Percentiles rank a stretch among this genome's conserved stretches.
These are phyloP conservation scores for Ganaspis brasiliensis DNA, from an alignment of 2,888 invertebrate species.

Conservation along the genomic window DNA sequence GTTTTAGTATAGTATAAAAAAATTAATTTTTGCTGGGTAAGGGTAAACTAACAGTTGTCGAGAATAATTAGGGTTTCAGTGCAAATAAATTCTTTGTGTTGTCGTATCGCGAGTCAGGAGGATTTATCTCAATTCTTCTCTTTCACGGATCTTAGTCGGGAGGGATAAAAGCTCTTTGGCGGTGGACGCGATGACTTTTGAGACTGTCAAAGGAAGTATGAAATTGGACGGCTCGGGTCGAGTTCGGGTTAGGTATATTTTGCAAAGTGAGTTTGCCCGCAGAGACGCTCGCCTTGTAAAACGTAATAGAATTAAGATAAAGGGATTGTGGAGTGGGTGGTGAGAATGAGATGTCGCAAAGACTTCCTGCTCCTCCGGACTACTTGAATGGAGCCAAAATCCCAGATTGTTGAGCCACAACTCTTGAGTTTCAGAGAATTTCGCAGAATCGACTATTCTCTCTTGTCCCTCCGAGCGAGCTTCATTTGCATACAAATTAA, in stretches of 20 bases:
- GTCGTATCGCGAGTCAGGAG: slow-evolving; percentile 27
- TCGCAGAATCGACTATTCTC: slow-evolving; percentile 29
- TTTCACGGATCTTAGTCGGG: slow-evolving; percentile 21
- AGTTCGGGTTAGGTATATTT: slow-evolving; percentile 38
- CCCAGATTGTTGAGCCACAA: slow-evolving; percentile 44
- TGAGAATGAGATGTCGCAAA: slow-evolving; percentile 42
- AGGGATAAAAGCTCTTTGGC: slow-evolving; percentile 38
- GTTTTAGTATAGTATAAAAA: not conserved
- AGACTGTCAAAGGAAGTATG: slow-evolving; percentile 43
- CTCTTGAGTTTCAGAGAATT: slow-evolving; percentile 34
- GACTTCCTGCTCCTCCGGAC: slow-evolving; percentile 25
- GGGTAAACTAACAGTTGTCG: not conserved
- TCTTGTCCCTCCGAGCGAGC: not conserved
- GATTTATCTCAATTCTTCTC: slow-evolving; percentile 35
- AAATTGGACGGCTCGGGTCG: slow-evolving; percentile 38
- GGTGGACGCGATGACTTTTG: slow-evolving; percentile 39
- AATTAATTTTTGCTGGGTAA: not conserved
- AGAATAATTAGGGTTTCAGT: slow-evolving; percentile 17
- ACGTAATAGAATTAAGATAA: slow-evolving; percentile 72
- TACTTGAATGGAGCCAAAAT: slow-evolving; percentile 37
- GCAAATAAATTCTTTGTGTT: slow-evolving; percentile 31
- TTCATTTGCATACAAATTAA: slow-evolving; percentile 44
- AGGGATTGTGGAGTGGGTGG: slow-evolving; percentile 54
- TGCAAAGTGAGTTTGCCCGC: slow-evolving; percentile 43
- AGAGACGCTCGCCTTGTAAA: slow-evolving; percentile 60